Conservation (phyloP, 2,888 invertebrate species). For the Liposcelis brunnea region DNA sequence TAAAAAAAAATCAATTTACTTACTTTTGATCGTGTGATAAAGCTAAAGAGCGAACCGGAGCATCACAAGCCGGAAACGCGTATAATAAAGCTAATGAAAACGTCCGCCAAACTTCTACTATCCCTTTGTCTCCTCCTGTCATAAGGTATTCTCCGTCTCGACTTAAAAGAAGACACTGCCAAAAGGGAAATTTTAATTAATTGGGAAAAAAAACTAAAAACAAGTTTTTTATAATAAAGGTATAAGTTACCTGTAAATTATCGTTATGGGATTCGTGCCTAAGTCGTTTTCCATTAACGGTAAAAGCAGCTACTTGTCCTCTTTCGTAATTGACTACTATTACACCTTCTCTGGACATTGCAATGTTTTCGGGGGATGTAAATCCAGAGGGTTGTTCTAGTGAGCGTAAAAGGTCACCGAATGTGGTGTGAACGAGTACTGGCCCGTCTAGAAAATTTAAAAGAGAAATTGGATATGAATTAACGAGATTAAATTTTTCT, state of each 20-base stretch:
- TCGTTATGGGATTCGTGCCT: conserved; percentile 86
- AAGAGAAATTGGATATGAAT: conserved; percentile 2
- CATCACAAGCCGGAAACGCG: conserved; percentile 94
- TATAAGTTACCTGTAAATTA: conserved; percentile 77
- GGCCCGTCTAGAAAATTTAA: conserved; percentile 57
- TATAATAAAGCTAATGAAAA: conserved; percentile 93
- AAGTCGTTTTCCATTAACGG: conserved; percentile 81
- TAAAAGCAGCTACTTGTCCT: conserved; percentile 84
- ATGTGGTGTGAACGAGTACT: conserved; percentile 92
- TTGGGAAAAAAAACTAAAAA: conserved; percentile 9
- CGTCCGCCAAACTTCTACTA: conserved; percentile 96
- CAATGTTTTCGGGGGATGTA: conserved; percentile 66
- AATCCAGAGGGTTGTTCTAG: conserved; percentile 64
- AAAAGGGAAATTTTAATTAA: conserved; percentile 16
- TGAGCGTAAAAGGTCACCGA: conserved; percentile 89
- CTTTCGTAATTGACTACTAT: conserved; percentile 86
- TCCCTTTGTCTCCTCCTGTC: conserved; percentile 91
- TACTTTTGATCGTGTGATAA: conserved; percentile 98
- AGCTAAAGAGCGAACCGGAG: conserved; percentile 83
- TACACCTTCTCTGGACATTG: conserved; percentile 91
- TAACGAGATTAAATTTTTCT: no score
- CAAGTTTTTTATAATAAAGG: no score
- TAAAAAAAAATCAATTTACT: conserved; percentile 27
- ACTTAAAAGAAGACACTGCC: conserved; percentile 76
- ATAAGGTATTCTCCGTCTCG: conserved; percentile 98